Conservation (phyloP, 2,113 vertebrate species). For the Cinclus mexicanus region DNA sequence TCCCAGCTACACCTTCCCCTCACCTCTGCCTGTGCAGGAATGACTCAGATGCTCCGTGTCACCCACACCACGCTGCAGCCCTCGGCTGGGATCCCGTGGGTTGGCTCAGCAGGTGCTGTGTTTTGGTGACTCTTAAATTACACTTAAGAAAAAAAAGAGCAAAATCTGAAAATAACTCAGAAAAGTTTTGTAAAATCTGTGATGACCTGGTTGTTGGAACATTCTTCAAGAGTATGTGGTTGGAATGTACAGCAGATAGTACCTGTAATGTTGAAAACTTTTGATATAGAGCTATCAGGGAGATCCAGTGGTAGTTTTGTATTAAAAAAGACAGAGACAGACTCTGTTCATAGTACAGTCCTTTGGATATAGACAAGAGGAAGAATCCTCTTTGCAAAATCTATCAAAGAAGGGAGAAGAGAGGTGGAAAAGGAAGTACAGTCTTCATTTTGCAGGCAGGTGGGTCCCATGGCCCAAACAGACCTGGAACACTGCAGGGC, state of each 20-base stretch:
- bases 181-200: background rate
- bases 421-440: background rate
- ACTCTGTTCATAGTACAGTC: background rate
- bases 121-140: background rate
- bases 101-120: background rate
- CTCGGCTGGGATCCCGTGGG: fast-evolving
- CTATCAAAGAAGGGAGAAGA: background rate
- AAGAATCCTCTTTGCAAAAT: background rate
- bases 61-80: background rate
- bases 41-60: background rate
- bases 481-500: background rate
- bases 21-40: fast-evolving
- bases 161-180: background rate
- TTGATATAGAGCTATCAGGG: background rate
- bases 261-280: background rate
- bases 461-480: background rate
- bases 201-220: background rate
- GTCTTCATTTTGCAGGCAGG: background rate
- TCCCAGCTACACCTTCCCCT: fast-evolving
- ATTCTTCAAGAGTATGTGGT: background rate
- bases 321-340: background rate
- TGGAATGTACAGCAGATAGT: background rate
- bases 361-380: background rate
- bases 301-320: background rate
- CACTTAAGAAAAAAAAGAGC: background rate